A percentile compares a stretch with the other conserved stretches of the same genome.
Conservation (phyloP, 1,140 invertebrate species). For the Hyles euphorbiae region DNA sequence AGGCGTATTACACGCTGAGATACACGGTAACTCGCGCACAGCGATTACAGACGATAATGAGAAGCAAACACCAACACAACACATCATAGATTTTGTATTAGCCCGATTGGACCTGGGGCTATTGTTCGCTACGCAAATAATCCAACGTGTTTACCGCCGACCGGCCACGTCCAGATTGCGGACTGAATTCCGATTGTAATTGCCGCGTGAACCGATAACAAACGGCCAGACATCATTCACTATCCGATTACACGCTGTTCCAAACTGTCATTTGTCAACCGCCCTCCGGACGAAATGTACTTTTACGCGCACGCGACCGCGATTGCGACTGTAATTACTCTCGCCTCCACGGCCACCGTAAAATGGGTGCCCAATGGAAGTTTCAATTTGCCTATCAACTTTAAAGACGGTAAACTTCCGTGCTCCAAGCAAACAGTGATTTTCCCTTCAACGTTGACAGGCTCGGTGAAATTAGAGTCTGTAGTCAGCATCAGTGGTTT, state of each 20-base stretch:
- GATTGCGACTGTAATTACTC: constrained; percentile 15
- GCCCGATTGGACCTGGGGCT: not conserved
- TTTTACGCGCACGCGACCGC: constrained; percentile 8
- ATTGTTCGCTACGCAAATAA: constrained; percentile 5
- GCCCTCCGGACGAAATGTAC: constrained; percentile 6
- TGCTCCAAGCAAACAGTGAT: constrained; percentile 57
- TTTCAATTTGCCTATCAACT: constrained; percentile 54
- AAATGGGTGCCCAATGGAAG: constrained; percentile 52
- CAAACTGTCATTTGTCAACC: constrained; percentile 42
- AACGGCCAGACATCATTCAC: constrained; percentile 52
- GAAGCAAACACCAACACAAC: too few species aligned
- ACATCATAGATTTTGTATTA: constrained; percentile 1
- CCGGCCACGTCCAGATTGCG: constrained; percentile 6
- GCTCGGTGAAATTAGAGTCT: constrained; percentile 35
- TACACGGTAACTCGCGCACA: too few species aligned
- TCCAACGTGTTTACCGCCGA: not conserved
- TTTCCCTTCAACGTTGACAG: constrained; percentile 43
- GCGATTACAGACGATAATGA: too few species aligned
- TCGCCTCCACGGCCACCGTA: constrained; percentile 33
- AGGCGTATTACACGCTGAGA: too few species aligned
- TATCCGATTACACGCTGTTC: constrained; percentile 48
- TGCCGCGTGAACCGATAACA: constrained; percentile 38
- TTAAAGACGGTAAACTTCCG: constrained; percentile 46
- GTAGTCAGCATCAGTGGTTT: constrained; percentile 34
- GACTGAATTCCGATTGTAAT: constrained; percentile 12